Percentiles rank a stretch among this genome's conserved stretches.
These are phyloP conservation scores for Lepetodrilus schrolli DNA, from an alignment of 2,888 invertebrate genomes.

Conservation along the genomic window DNA sequence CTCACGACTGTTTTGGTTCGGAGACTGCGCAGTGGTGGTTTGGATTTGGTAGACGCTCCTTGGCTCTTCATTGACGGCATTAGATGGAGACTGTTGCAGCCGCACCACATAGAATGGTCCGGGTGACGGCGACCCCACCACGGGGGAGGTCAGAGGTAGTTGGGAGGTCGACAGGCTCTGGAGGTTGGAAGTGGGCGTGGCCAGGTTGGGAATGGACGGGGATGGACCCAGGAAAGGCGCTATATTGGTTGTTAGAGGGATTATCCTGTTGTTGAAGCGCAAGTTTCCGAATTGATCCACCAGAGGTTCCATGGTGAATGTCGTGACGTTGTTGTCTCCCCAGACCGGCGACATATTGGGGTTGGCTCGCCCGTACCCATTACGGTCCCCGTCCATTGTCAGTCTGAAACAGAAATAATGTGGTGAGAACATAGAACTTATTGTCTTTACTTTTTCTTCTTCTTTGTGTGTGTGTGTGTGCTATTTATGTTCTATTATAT, in stretches of 20 bases:
- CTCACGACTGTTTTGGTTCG: not conserved
- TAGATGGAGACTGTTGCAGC: not conserved
- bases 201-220: not conserved
- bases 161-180: not conserved
- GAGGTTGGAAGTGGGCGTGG: not conserved
- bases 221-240: not conserved
- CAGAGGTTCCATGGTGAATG: not conserved
- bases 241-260: not conserved
- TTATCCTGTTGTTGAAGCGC: not conserved
- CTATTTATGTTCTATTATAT: no score
- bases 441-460: no score
- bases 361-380: not conserved
- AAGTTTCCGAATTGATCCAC: constrained; percentile 15
- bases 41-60: not conserved
- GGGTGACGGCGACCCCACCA: not conserved
- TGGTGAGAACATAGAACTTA: no score
- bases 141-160: not conserved
- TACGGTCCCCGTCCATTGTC: not conserved
- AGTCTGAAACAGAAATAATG: not conserved
- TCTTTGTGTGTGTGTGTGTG: no score
- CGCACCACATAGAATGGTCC: not conserved
- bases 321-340: not conserved
- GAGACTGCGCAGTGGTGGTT: not conserved
- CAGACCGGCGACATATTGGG: constrained; percentile 2
- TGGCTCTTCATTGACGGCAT: not conserved